phyloP scores from a whole-genome alignment of 2,113 vertebrate genomes.

The Abramis brama region DNA sequence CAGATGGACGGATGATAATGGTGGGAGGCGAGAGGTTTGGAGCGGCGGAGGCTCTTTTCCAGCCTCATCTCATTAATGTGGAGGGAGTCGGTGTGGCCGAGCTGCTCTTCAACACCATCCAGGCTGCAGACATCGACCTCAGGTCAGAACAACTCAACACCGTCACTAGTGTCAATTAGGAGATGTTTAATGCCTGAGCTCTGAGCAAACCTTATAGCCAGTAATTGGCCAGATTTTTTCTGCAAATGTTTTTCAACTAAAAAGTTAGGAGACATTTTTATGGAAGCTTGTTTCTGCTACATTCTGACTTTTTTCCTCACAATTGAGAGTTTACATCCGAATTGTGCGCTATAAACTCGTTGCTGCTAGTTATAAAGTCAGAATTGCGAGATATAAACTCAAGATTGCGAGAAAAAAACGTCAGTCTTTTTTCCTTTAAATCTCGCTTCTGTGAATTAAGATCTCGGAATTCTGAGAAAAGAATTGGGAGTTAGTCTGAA shows the following conservation, averaged over 20 bases:
- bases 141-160: conserved; percentile 47
- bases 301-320: too few species aligned
- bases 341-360: too few species aligned
- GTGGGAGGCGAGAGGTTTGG: conserved; percentile 65
- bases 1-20: conserved; percentile 60
- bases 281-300: background rate
- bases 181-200: background rate
- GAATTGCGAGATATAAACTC: too few species aligned
- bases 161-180: too few species aligned
- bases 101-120: conserved; percentile 89
- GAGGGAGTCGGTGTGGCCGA: conserved; percentile 90
- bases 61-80: conserved; percentile 89
- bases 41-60: conserved; percentile 70
- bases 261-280: background rate
- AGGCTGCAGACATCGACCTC: conserved; percentile 73
- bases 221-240: background rate
- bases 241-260: background rate
- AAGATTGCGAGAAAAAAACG: too few species aligned
- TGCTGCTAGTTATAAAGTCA: too few species aligned
- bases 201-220: background rate
- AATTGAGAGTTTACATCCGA: too few species aligned
- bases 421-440: too few species aligned
- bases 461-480: too few species aligned
- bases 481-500: too few species aligned
- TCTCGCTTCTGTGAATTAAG: too few species aligned